Base-by-base conservation (phyloP, 2,113 vertebrate species). In the Piliocolobus tephrosceles region DNA sequence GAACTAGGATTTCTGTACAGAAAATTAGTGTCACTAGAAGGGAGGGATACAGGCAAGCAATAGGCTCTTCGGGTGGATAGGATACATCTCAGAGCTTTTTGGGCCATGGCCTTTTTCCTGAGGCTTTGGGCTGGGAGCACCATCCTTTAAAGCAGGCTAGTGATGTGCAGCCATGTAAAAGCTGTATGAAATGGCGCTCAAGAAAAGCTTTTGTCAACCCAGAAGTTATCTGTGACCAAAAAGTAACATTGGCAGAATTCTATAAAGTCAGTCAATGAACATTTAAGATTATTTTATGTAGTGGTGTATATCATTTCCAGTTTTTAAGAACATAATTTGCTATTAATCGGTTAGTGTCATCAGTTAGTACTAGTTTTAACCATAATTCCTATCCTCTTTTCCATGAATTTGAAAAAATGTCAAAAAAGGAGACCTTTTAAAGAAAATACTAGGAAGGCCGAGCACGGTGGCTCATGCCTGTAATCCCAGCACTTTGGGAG, bases 281-380 rank as follows among this genome's bases (percentile, higher is more conserved):
- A 40, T 87, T 84, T 66, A 50, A 86, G 22, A 35, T 86, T 88
- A 32, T 92, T 95, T 95, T 84, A 75, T 45, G 20, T 90, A 90
- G 57, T 82, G 47, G 20, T 73, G 17, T 91, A 66, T 83, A 18
- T 57, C 27, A 47, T 80, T 95, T 95, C 58, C 35, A 85, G 43
- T 75, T 87, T 95, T 94, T 23, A 84, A 96, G 85, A 95, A 43
- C 68, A 95, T 17, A 27, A 70, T 43, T 91, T 90, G 22, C 58
- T 79, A 27, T 40, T 85, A 87, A 70, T 91, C 88, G 78, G 64
- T 92, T 90, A 64, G 35, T 89, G 50, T 94, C 27, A 81, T 43
- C 88, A 75, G 35, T 79, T 83, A 76, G 66, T 87, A 23, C 13
- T 52, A 30, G 13, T 47, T 92, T 94, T 88, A 89, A 87, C 52